These are phyloP conservation scores for Drosophila nigricruria DNA, from an alignment of 2,888 invertebrate species.

Conservation along the genomic window DNA sequence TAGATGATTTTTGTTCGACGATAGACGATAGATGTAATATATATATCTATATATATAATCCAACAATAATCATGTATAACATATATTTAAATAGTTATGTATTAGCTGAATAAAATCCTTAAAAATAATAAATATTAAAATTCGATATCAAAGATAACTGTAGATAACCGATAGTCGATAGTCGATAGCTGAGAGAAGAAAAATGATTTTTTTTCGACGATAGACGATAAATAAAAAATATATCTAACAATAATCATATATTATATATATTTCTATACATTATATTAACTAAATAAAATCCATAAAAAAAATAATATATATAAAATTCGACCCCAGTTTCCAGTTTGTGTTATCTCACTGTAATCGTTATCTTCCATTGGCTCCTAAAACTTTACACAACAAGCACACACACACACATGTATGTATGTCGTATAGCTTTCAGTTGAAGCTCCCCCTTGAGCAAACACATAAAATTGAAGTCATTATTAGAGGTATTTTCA, in stretches of 20 bases:
- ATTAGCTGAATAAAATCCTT: no score
- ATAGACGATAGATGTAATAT: no score
- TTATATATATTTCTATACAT: not conserved
- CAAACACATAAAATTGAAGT: not conserved
- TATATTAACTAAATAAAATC: not conserved
- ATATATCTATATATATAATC: no score
- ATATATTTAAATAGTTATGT: no score
- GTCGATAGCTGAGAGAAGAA: not conserved
- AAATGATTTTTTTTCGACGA: not conserved
- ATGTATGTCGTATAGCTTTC: not conserved
- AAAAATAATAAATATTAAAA: no score
- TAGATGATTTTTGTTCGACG: no score
- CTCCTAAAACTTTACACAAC: not conserved
- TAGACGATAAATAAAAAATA: not conserved
- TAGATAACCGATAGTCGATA: not conserved
- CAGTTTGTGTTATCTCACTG: not conserved
- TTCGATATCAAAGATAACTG: not conserved
- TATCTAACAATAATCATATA: not conserved
- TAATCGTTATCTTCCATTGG: not conserved
- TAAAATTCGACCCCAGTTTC: not conserved
- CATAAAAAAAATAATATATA: not conserved
- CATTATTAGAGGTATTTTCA: constrained; percentile 17
- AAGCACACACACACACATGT: not conserved
- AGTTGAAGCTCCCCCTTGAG: not conserved
- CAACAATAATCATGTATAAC: no score